Conservation (phyloP, 1,140 invertebrate species). For the Portunus trituberculatus region DNA sequence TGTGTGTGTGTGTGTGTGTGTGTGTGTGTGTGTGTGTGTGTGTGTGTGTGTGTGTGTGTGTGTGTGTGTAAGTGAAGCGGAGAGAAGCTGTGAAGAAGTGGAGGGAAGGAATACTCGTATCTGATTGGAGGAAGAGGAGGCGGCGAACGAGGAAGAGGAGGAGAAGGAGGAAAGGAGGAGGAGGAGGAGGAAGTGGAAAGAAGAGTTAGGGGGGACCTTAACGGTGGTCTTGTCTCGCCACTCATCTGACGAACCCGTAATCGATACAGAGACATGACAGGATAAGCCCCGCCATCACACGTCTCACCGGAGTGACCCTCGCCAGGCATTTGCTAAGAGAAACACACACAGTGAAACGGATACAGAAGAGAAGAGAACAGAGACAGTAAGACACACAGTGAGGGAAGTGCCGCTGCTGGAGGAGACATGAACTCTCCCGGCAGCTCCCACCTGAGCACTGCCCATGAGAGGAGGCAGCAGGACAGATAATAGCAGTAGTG, state of each 20-base stretch:
- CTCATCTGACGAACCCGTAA: not conserved
- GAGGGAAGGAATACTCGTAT: not conserved
- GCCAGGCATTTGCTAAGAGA: too few relatives aligned
- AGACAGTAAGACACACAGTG: not conserved
- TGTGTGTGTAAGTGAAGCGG: slow-evolving; percentile 28
- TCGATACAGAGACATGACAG: slow-evolving; percentile 24
- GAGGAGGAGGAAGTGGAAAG: not conserved
- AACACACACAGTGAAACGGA: not conserved
- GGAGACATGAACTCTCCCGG: not conserved
- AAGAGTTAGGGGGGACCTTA: not conserved
- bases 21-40: not conserved
- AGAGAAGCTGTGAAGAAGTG: not conserved
- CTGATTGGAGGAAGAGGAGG: not conserved
- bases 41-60: not conserved
- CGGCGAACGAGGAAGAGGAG: not conserved
- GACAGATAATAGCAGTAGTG: not conserved
- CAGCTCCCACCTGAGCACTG: not conserved
- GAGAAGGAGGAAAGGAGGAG: not conserved
- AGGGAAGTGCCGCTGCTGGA: not conserved
- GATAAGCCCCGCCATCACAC: not conserved
- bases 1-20: not conserved
- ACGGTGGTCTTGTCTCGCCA: slow-evolving; percentile 9
- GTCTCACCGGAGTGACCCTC: too few relatives aligned
- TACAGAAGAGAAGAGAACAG: not conserved
- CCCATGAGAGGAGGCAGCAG: not conserved